Base-by-base conservation (phyloP, 2,888 invertebrate genomes). In the Idaea aversata region DNA sequence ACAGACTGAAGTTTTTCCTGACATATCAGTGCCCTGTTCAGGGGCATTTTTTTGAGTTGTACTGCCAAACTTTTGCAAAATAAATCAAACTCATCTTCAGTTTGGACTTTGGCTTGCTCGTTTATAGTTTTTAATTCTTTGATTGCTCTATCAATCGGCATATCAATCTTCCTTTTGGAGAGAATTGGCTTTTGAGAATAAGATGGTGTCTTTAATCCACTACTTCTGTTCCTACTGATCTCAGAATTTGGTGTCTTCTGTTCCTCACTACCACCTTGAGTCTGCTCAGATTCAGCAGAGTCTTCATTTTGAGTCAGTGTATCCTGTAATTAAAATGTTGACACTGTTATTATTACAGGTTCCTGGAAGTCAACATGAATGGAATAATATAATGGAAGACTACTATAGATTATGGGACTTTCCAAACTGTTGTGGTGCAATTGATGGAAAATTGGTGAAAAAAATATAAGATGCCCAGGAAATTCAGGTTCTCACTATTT, bases 61-160 rank as follows among this genome's bases (percentile, higher is more conserved):
- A 71, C 62, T 66, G 73, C 73, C 65, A 73, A 69, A 68, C 72
- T 73, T 66, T 65, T 72, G 65, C 72, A 72, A 65, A 72, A 73
- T 59, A 72, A 70, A 66, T 71, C 72, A 70, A 69, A 72, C 63
- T 72, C 72, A 67, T 72, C 62, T 66, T 71, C 71, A 66, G 62
- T 60, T 65, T 65, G 60, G 15, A 16, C 64, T 65, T 68, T 65
- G 62, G 35, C 36, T 66, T 65, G 35, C 61, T 66, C 59, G 64
- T 66, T 63, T 64, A 65, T 64, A 61, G 64, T 60, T 68, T 66
- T 68, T 64, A 68, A 64, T 63, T 68, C 63, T 65, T 64, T 65
- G 47, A 70, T 68, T 63, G 71, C 68, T 57, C 59, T 70, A 67
- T 68, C 67, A 69, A 69, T 72, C 57, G 66, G 65, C 34, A 63